These are phyloP conservation scores for Cataglyphis livida DNA, from an alignment of 2,888 invertebrate species.

Conservation along the genomic window DNA sequence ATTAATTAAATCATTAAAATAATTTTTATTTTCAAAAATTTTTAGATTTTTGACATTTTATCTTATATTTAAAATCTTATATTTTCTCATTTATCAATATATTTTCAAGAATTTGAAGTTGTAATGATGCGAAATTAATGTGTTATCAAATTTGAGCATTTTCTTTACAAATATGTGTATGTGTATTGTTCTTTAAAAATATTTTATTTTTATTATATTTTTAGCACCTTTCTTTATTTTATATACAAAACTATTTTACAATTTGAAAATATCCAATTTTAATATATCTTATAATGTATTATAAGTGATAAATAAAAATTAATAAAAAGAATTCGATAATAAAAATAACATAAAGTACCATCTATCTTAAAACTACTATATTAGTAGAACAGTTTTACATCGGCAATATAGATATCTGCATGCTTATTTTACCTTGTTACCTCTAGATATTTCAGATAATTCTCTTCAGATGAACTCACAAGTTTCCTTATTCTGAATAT, in stretches of 20 bases:
- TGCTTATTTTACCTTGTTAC: background rate
- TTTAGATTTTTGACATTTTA: background rate
- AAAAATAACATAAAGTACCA: background rate
- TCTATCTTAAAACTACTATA: background rate
- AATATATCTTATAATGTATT: background rate
- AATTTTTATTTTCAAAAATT: background rate
- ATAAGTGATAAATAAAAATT: background rate
- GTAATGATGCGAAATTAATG: background rate
- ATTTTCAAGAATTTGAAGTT: background rate
- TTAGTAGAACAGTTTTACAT: background rate
- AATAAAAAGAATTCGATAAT: background rate
- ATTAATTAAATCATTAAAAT: background rate
- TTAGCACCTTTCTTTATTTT: background rate
- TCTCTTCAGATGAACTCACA: background rate
- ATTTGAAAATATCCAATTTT: background rate
- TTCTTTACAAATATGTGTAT: background rate
- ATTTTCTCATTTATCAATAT: background rate
- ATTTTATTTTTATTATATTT: background rate
- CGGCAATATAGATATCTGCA: slow-evolving; percentile 13
- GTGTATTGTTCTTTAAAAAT: background rate
- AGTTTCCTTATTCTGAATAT: background rate
- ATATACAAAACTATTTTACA: background rate
- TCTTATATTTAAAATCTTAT: background rate
- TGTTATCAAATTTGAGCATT: background rate
- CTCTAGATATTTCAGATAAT: slow-evolving; percentile 33